Base-by-base conservation (phyloP, 2,888 invertebrate species). In the Conus canariensis region DNA sequence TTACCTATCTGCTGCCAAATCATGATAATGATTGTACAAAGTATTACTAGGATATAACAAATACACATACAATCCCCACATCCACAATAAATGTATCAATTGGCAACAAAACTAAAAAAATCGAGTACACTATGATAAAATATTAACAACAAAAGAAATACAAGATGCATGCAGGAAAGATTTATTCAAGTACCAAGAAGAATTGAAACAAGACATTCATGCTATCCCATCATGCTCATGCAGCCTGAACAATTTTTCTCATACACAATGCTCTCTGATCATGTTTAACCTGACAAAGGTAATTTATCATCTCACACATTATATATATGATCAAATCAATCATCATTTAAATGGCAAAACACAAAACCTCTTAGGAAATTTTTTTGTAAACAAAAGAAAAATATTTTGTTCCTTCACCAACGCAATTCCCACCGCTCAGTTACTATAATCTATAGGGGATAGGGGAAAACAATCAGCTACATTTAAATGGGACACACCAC, bases 81-180 rank as follows among this genome's bases (percentile, higher is more conserved):
- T 74, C 74, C n/a, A 74, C 30, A 30, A 30, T 30, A 30, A 30
- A 30, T 30, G 30, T 30, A 30, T 45, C 45, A 45, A 45, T 0
- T 45, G 45, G 45, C 45, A 45, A 45, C 45, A 45, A 4, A 45
- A 45, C 30, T 30, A 1, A 74, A 22, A 74, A 64, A 64, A 10
- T 14, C 60, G 6, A 16, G 12, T 25, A n/a, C 74, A 19, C 6
- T 74, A 10, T n/a, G n/a, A 22, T n/a, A 22, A 22, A 70, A 16
- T 70, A n/a, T 74, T 1, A 22, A 74, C n/a, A 70, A n/a, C 22
- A 10, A n/a, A n/a, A 74, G 9, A n/a, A 22, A n/a, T 74, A 19
- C n/a, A 74, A 10, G 74, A n/a, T 74, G n/a, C 74, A 74, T 64
- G 60, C 74, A 74, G 74, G 74, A 74, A 25, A n/a, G n/a, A n/a